Evolutionary conservation across 1,140 invertebrate species (phyloP).

Genomic region (Magallana ariakensis): DNA sequence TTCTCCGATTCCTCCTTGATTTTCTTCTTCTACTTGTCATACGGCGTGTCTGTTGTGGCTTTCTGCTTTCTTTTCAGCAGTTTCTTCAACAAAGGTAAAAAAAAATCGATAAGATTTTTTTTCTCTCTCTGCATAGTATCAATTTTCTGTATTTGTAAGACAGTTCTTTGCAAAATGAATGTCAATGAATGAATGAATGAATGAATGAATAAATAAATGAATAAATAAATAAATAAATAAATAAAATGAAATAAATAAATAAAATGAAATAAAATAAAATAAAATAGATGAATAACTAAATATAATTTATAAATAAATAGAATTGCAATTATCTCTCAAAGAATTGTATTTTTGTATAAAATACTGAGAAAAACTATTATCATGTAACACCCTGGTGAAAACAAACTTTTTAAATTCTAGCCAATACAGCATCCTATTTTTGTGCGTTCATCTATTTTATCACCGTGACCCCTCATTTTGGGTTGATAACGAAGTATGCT

Average conservation of each 20-base stretch:
- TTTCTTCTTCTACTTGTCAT: conserved; percentile 81
- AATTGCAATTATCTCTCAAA: not conserved
- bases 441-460: conserved; percentile 75
- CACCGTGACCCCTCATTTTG: conserved; percentile 77
- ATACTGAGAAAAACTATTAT: too few relatives aligned
- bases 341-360: not conserved
- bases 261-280: too few relatives aligned
- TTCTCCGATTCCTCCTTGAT: conserved; percentile 79
- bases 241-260: too few relatives aligned
- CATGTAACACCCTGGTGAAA: too few relatives aligned
- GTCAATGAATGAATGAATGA: too few relatives aligned
- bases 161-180: too few relatives aligned
- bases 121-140: not conserved
- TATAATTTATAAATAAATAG: not conserved
- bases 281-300: too few relatives aligned
- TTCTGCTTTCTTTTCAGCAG: conserved; percentile 81
- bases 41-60: conserved; percentile 81
- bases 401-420: conserved; percentile 51
- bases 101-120: too few relatives aligned
- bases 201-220: too few relatives aligned
- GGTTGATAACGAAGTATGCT: conserved; percentile 84
- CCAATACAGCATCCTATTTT: conserved; percentile 74
- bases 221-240: too few relatives aligned
- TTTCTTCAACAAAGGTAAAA: conserved; percentile 83
- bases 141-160: too few relatives aligned